Conservation (phyloP, 64 coral and sea anemone genomes). For the Dendronephthya gigantea region DNA sequence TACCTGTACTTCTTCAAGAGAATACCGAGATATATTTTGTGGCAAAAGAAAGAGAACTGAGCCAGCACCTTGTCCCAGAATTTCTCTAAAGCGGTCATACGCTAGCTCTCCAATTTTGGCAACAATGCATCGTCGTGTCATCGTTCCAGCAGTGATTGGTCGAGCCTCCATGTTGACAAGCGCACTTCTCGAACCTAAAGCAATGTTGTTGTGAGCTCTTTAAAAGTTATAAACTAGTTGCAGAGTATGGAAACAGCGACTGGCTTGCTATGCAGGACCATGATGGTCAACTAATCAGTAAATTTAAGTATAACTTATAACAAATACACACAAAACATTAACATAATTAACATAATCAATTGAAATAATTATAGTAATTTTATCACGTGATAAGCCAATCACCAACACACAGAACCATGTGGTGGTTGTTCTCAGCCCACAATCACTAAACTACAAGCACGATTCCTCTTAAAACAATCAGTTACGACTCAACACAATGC, state of each 20-base stretch:
- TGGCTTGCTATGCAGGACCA: too few species aligned
- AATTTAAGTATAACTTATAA: too few species aligned
- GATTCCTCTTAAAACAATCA: neutral
- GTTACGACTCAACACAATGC: neutral
- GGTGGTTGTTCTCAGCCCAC: too few species aligned
- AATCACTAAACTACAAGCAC: neutral
- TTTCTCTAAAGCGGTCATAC: slow-evolving; percentile 64
- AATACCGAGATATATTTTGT: slow-evolving; percentile 33
- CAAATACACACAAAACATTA: too few species aligned
- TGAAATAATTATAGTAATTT: too few species aligned
- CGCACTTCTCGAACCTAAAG: slow-evolving; percentile 66
- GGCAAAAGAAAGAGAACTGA: slow-evolving; percentile 77
- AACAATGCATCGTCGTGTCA: slow-evolving; percentile 87
- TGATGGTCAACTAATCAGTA: too few species aligned
- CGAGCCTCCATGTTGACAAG: slow-evolving; percentile 98
- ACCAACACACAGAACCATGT: too few species aligned
- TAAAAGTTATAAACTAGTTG: too few species aligned
- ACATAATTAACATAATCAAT: too few species aligned
- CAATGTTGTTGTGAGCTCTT: neutral
- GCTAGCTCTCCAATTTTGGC: slow-evolving; percentile 57
- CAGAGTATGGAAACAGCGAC: too few species aligned
- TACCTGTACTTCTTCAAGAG: slow-evolving; percentile 1
- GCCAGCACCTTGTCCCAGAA: slow-evolving; percentile 67
- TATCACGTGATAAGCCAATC: too few species aligned
- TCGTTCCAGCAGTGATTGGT: slow-evolving; percentile 55